These are phyloP conservation scores for Ylistrum balloti DNA, from an alignment of 1,140 invertebrate species.

Conservation along the genomic window DNA sequence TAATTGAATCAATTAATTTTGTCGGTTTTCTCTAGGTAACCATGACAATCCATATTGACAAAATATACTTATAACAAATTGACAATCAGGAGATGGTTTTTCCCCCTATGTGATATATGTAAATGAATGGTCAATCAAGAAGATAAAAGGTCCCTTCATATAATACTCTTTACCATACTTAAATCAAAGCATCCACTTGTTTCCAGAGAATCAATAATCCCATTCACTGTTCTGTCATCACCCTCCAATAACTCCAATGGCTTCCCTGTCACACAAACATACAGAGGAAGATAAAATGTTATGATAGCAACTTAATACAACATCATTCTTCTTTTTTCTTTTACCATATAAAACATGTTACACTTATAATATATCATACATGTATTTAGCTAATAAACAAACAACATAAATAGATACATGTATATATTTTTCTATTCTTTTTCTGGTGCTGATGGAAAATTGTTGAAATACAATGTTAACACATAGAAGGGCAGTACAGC, in stretches of 20 bases:
- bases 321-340: too few relatives aligned
- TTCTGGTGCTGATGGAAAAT: too few relatives aligned
- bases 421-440: too few relatives aligned
- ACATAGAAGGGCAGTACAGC: too few relatives aligned
- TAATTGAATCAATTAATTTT: constrained; percentile 29
- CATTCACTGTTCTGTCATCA: background rate
- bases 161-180: background rate
- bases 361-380: too few relatives aligned
- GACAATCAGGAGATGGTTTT: constrained; percentile 28
- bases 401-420: too few relatives aligned
- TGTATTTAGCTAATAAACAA: too few relatives aligned
- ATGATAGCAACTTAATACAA: background rate
- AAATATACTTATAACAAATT: constrained; percentile 33
- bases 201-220: background rate
- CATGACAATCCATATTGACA: constrained; percentile 6
- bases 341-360: too few relatives aligned
- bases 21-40: background rate
- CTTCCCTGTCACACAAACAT: constrained; percentile 5
- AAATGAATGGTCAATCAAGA: constrained; percentile 28
- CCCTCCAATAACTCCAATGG: background rate
- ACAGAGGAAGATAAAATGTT: background rate
- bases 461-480: too few relatives aligned
- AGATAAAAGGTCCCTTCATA: background rate
- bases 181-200: constrained; percentile 14
- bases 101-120: constrained; percentile 16